A percentile compares a stretch with the other conserved stretches of the same genome.
Conservation (phyloP, 2,797 vertebrate genomes). For the Lycodopsis pacificus region DNA sequence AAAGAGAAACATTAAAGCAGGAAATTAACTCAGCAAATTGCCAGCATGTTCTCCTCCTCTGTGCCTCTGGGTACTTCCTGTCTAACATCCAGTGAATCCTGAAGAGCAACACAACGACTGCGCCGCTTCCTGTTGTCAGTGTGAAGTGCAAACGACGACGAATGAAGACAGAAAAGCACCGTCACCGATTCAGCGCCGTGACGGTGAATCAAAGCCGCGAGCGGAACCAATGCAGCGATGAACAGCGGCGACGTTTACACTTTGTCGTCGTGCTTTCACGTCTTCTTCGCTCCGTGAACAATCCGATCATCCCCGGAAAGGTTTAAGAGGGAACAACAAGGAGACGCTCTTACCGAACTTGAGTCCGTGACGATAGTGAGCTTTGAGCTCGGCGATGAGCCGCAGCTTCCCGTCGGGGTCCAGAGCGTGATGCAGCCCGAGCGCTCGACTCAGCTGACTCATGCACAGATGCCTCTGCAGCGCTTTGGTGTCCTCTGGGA, state of each 20-base stretch:
- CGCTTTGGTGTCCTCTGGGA: slow-evolving; percentile 89
- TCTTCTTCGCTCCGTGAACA: neutral
- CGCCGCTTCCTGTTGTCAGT: neutral
- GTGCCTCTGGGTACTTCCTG: too few species aligned
- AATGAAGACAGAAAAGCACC: neutral
- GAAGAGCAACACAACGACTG: neutral
- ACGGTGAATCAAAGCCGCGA: too few species aligned
- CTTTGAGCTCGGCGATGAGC: slow-evolving; percentile 89
- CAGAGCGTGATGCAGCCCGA: slow-evolving; percentile 91
- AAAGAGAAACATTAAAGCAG: neutral
- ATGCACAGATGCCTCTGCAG: slow-evolving; percentile 95
- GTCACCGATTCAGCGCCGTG: too few species aligned
- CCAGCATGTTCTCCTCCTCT: too few species aligned
- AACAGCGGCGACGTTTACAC: too few species aligned
- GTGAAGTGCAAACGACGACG: neutral
- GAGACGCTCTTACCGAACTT: slow-evolving; percentile 89
- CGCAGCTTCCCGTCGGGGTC: slow-evolving; percentile 86
- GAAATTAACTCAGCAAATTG: neutral
- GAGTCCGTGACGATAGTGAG: slow-evolving; percentile 92
- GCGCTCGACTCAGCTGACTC: slow-evolving; percentile 90
- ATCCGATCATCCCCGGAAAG: neutral
- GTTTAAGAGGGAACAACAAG: neutral
- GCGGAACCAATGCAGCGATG: too few species aligned
- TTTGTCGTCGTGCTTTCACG: neutral
- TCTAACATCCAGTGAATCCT: neutral